A percentile compares a stretch with the other conserved stretches of the same genome.
phyloP scores from a whole-genome alignment of 2,113 vertebrate genomes.

The Chloropsis hardwickii region DNA sequence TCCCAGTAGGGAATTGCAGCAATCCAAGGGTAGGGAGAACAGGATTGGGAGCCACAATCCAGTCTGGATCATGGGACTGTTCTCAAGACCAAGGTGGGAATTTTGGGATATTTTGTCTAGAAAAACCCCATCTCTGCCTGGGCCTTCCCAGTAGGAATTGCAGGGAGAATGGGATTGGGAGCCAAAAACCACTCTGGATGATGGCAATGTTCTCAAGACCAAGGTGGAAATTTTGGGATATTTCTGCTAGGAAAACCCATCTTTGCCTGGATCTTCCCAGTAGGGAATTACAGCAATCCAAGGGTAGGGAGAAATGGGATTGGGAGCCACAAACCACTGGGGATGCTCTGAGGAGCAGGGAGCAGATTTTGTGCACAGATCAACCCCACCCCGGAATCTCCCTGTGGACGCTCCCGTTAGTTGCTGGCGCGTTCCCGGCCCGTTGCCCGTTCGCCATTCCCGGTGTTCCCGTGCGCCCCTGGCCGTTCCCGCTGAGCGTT shows the following conservation, averaged over 20 bases:
- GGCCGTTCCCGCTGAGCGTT: not conserved
- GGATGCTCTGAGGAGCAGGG: too few relatives aligned
- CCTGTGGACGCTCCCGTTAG: rapidly evolving
- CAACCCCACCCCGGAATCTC: rapidly evolving
- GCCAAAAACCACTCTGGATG: too few relatives aligned
- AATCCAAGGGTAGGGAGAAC: rapidly evolving
- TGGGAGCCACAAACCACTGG: not conserved
- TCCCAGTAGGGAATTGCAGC: not conserved
- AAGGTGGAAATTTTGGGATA: not conserved
- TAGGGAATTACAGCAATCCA: not conserved
- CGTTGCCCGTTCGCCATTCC: rapidly evolving
- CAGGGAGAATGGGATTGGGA: too few relatives aligned
- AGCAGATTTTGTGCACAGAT: rapidly evolving
- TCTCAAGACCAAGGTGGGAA: not conserved
- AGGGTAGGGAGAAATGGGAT: rapidly evolving
- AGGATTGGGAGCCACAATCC: rapidly evolving
- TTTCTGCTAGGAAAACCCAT: not conserved
- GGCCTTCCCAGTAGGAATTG: not conserved
- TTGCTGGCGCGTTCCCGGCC: not conserved
- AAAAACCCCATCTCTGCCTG: not conserved
- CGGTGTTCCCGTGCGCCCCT: rapidly evolving
- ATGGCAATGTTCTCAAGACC: too few relatives aligned
- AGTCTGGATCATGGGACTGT: rapidly evolving
- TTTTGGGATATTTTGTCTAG: too few relatives aligned
- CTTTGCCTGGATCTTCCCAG: rapidly evolving